These are phyloP conservation scores for Dromius quadrimaculatus DNA, from an alignment of 2,888 invertebrate genomes.

Conservation along the genomic window DNA sequence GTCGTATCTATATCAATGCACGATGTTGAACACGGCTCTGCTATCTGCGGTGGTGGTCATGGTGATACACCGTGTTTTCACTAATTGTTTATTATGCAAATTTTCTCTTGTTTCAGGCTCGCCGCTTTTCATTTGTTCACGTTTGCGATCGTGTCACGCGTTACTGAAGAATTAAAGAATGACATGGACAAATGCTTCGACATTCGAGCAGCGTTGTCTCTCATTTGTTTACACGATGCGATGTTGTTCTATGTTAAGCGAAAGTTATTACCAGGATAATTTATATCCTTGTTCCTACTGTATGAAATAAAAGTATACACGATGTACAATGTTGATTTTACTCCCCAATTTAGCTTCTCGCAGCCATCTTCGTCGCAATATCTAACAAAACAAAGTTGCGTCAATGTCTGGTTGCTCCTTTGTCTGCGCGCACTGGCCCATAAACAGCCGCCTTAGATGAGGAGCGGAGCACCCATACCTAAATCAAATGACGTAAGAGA, in stretches of 20 bases:
- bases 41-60: constrained; percentile 10
- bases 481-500: no score
- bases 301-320: no score
- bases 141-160: constrained; percentile 30
- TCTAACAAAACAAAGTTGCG: no score
- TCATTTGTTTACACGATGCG: neutral
- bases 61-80: constrained; percentile 44
- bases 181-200: constrained; percentile 25
- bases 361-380: no score
- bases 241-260: neutral
- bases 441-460: no score
- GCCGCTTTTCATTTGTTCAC: constrained; percentile 38
- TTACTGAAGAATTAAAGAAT: constrained; percentile 29
- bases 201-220: neutral
- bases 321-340: no score
- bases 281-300: no score
- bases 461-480: no score
- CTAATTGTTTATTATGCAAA: constrained; percentile 50
- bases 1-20: constrained; percentile 36
- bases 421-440: no score
- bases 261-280: no score
- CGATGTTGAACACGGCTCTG: constrained; percentile 21
- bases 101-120: constrained; percentile 30
- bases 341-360: no score
- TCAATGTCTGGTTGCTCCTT: no score